Conservation (phyloP, 1,140 invertebrate genomes). For the Aethina tumida region DNA sequence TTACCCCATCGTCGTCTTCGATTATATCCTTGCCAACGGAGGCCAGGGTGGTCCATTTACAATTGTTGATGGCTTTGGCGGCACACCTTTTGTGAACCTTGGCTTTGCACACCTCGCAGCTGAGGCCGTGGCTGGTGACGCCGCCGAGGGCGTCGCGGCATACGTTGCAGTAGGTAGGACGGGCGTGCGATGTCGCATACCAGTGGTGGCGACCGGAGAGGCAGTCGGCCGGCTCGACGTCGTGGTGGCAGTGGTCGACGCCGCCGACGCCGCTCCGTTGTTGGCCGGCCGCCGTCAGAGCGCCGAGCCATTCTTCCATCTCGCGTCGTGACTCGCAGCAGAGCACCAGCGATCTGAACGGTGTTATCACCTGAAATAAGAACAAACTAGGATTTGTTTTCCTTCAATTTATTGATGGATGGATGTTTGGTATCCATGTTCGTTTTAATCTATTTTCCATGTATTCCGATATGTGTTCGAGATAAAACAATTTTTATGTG, state of each 20-base stretch:
- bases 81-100: slow-evolving; percentile 93
- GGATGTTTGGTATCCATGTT: too few species aligned
- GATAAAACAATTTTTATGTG: too few species aligned
- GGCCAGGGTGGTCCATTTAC: slow-evolving; percentile 93
- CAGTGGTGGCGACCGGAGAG: slow-evolving; percentile 85
- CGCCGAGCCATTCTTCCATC: slow-evolving; percentile 85
- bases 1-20: slow-evolving; percentile 84
- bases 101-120: slow-evolving; percentile 95
- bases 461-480: too few species aligned
- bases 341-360: slow-evolving; percentile 70
- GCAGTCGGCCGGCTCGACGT: slow-evolving; percentile 53
- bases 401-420: too few species aligned
- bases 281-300: slow-evolving; percentile 59
- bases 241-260: slow-evolving; percentile 45
- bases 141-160: slow-evolving; percentile 86
- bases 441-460: too few species aligned
- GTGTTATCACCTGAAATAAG: slow-evolving; percentile 70
- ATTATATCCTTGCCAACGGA: slow-evolving; percentile 89
- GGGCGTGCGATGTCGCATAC: slow-evolving; percentile 86
- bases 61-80: slow-evolving; percentile 82
- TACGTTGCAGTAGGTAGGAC: slow-evolving; percentile 94
- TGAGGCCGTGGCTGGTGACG: slow-evolving; percentile 86
- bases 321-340: slow-evolving; percentile 71
- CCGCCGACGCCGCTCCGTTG: too few species aligned
- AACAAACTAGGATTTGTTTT: slow-evolving; percentile 2